Conservation (phyloP, 2,113 vertebrate species). For the Myiozetetes cayanensis region DNA sequence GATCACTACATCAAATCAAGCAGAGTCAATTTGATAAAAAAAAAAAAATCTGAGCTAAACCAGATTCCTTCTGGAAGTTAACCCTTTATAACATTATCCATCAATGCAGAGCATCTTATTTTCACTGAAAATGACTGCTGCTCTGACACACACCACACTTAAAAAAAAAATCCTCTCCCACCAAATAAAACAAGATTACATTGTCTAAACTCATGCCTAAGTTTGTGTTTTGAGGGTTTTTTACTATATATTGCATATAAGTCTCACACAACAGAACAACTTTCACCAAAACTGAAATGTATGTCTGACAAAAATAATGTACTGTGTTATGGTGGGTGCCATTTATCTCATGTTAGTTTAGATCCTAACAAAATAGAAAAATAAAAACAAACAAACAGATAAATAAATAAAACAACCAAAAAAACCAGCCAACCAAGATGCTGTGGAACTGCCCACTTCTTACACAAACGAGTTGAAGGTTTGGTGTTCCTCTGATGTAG, state of each 20-base stretch:
- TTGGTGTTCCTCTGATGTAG: not conserved
- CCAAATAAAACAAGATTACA: not conserved
- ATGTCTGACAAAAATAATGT: not conserved
- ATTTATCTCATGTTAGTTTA: not conserved
- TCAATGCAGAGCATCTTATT: not conserved
- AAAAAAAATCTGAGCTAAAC: not conserved
- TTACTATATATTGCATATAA: not conserved
- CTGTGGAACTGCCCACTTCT: not conserved
- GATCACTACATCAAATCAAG: conserved; percentile 42
- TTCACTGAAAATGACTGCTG: not conserved
- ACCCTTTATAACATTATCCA: not conserved
- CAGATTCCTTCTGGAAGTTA: conserved; percentile 28
- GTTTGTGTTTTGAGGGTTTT: not conserved
- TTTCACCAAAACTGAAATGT: not conserved
- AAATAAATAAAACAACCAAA: too few relatives aligned
- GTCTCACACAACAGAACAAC: not conserved
- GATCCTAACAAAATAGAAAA: not conserved
- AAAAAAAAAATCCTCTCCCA: not conserved
- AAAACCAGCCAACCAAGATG: not conserved
- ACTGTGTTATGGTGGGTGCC: not conserved
- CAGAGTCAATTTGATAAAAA: conserved; percentile 1
- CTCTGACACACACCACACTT: not conserved
- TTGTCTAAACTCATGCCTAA: not conserved
- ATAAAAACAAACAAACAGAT: too few relatives aligned
- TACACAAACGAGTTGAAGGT: not conserved